Evolutionary conservation across 2,888 invertebrate species (phyloP), one percentile per base, ranked within the genome.

Genomic region (Tetanocera ferruginea): DNA sequence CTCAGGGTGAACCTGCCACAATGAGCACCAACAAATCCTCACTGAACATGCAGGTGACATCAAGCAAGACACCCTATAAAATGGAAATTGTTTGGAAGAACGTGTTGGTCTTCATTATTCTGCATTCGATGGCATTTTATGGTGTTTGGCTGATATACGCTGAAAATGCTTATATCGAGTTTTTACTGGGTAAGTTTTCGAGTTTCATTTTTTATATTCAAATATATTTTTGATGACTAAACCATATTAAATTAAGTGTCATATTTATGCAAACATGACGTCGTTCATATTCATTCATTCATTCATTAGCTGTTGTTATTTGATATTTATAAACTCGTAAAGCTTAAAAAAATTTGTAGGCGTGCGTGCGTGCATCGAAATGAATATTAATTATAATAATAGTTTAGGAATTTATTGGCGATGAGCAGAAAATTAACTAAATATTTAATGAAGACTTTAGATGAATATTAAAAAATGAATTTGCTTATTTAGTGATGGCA

Each of bases 31-130:
- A 67, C 55, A 67, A 57, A 37, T 69, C 71, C 51, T 37, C 28
- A 43, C 67, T 60, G 62, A 78, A 55, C 14, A 28, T 70, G 9
- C 76, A 51, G 5, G 34, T 23, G n/a, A 25, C 31, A 5, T 6
- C 51, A 9, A 9, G 60, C 80, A 81, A 79, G 14, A 85, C 84
- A 76, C 86, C 87, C 70, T 88, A 83, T 76, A 79, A 85, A 77
- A 82, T 94, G 93, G 91, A 93, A 83, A 93, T 96, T 82, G 95
- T 95, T 1, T 96, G 96, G 95, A 92, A 93, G 87, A 96, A 96
- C 88, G 94, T 95, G 0, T 86, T 94, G 4, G 93, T 93, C 6
- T 95, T 96, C 85, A 84, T 93, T 2, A 93, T 95, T 83, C 90
- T 96, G 60, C 96, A 96, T 87, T 85, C 91, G 5, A 92, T 92